A percentile compares a stretch with the other conserved stretches of the same genome.
Evolutionary conservation across 2,113 vertebrate genomes (phyloP).

Genomic region (Tauraco erythrolophus): DNA sequence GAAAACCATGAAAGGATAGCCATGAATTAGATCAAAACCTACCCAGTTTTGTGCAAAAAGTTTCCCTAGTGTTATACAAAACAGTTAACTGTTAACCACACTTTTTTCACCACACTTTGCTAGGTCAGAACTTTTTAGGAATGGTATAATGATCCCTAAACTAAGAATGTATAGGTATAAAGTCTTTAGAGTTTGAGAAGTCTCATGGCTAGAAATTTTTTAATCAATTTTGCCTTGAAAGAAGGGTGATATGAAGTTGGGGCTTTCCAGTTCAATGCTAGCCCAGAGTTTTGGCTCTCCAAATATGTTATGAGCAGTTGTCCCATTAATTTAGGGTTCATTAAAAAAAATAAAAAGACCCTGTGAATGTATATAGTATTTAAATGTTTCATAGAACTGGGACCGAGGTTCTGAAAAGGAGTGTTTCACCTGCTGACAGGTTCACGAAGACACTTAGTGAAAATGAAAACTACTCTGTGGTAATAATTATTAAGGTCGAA

Average conservation of each 20-base stretch:
- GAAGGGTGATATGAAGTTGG: not conserved
- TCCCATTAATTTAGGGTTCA: not conserved
- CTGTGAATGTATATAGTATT: not conserved
- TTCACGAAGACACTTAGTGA: not conserved
- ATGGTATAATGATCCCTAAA: not conserved
- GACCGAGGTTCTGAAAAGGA: not conserved
- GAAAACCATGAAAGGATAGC: not conserved
- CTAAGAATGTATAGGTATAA: not conserved
- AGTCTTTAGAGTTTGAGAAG: not conserved
- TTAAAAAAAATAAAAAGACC: not conserved
- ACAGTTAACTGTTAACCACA: not conserved
- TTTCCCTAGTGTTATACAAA: not conserved
- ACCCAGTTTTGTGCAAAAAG: not conserved
- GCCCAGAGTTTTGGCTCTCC: not conserved
- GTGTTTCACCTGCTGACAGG: not conserved
- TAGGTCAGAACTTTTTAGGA: not conserved
- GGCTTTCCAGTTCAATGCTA: not conserved
- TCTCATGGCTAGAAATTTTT: not conserved
- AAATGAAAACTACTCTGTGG: not conserved
- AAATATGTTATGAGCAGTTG: not conserved
- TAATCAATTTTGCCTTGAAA: not conserved
- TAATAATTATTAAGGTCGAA: not conserved
- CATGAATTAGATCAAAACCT: not conserved
- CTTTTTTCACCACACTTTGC: not conserved
- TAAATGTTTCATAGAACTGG: not conserved